These are phyloP conservation scores for Corvus moneduloides DNA, from an alignment of 2,113 vertebrate species.

Conservation along the genomic window DNA sequence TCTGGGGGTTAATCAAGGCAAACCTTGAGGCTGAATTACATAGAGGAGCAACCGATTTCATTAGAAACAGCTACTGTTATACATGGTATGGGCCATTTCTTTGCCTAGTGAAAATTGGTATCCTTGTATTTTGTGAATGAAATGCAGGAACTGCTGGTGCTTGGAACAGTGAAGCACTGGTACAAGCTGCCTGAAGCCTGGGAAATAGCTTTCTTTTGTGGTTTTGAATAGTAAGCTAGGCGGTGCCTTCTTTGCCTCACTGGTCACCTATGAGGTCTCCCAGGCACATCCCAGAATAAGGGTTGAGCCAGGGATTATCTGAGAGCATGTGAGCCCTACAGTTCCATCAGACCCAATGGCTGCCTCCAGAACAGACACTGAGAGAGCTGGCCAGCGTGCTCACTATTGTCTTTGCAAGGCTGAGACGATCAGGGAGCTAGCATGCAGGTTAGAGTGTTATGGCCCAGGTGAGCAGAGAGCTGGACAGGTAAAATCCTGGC, in stretches of 20 bases:
- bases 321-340: rapidly evolving
- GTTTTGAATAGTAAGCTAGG: background rate
- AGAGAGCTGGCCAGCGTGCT: background rate
- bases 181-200: background rate
- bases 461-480: background rate
- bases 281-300: background rate
- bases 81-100: background rate
- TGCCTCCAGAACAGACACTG: background rate
- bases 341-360: background rate
- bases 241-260: background rate
- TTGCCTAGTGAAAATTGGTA: background rate
- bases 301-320: background rate
- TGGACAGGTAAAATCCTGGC: background rate
- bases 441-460: background rate
- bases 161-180: background rate
- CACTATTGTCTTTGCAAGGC: background rate
- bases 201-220: background rate
- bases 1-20: background rate
- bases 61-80: background rate
- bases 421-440: background rate
- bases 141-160: background rate
- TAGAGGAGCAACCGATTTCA: background rate
- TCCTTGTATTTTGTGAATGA: background rate
- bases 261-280: background rate
- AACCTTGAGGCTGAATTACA: background rate